Conservation (phyloP, 2,113 vertebrate genomes). For the Otis tarda region DNA sequence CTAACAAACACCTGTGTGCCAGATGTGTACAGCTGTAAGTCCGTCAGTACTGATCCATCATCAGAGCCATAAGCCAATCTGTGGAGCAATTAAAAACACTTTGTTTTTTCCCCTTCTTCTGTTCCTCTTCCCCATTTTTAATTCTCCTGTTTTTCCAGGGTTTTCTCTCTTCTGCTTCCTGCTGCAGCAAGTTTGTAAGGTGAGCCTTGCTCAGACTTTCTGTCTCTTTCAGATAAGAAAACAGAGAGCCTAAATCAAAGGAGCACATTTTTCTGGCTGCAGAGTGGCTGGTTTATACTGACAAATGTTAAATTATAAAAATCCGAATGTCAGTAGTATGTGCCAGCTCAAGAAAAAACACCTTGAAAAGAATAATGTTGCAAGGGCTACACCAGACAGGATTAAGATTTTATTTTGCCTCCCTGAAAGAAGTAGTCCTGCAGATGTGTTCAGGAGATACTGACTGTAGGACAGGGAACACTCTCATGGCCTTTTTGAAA, state of each 20-base stretch:
- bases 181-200: background rate
- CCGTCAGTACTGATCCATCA: background rate
- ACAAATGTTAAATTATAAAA: background rate
- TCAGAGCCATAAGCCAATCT: background rate
- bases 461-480: background rate
- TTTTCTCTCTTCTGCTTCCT: background rate
- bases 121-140: background rate
- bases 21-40: conserved; percentile 50
- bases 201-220: conserved; percentile 1
- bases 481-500: background rate
- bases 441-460: background rate
- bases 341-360: background rate
- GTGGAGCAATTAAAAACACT: background rate
- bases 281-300: background rate
- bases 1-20: conserved; percentile 50
- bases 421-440: background rate
- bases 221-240: conserved; percentile 38
- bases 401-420: background rate
- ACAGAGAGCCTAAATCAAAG: background rate
- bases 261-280: background rate
- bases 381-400: background rate
- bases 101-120: background rate
- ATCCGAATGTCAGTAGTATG: background rate
- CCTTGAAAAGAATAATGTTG: background rate
- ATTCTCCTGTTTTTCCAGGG: background rate